Evolutionary conservation across 1,140 invertebrate genomes (phyloP).

Genomic region (Neodiprion fabricii): DNA sequence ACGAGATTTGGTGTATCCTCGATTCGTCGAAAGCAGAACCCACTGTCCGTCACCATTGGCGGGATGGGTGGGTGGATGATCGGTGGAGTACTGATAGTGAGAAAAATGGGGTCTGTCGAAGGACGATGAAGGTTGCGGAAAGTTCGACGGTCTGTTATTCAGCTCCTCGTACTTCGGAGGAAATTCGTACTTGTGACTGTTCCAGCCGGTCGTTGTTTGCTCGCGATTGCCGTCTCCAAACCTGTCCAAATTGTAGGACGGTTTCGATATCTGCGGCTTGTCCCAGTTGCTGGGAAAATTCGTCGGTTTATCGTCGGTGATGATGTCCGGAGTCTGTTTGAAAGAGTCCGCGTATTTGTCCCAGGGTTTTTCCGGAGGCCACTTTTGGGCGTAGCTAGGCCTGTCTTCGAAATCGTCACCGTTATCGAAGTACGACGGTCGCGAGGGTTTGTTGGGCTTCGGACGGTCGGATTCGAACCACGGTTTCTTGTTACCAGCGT

Average conservation of each 20-base stretch:
- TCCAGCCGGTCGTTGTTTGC: slow-evolving; percentile 35
- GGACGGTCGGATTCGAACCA: slow-evolving; percentile 43
- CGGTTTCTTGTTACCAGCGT: slow-evolving; percentile 42
- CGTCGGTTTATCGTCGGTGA: slow-evolving; percentile 71
- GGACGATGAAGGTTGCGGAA: slow-evolving; percentile 15
- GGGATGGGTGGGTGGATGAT: slow-evolving; percentile 64
- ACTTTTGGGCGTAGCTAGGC: slow-evolving; percentile 51
- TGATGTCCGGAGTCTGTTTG: slow-evolving; percentile 58
- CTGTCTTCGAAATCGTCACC: slow-evolving; percentile 36
- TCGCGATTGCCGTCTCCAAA: slow-evolving; percentile 36
- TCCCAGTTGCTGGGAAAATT: slow-evolving; percentile 68
- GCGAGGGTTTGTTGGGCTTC: slow-evolving; percentile 23
- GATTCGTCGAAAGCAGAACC: slow-evolving; percentile 78
- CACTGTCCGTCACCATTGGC: slow-evolving; percentile 74
- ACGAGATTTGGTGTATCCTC: slow-evolving; percentile 68
- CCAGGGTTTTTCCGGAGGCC: slow-evolving; percentile 56
- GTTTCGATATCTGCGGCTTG: slow-evolving; percentile 41
- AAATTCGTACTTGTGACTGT: slow-evolving; percentile 43
- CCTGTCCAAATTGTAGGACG: slow-evolving; percentile 41
- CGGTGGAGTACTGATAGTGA: slow-evolving; percentile 53
- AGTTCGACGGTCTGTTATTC: slow-evolving; percentile 30
- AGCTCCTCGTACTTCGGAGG: slow-evolving; percentile 38
- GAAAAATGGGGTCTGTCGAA: slow-evolving; percentile 49
- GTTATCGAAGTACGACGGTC: slow-evolving; percentile 33
- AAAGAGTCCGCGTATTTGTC: slow-evolving; percentile 40